phyloP scores from a whole-genome alignment of 2,888 invertebrate species.

The Neoascia interrupta region DNA sequence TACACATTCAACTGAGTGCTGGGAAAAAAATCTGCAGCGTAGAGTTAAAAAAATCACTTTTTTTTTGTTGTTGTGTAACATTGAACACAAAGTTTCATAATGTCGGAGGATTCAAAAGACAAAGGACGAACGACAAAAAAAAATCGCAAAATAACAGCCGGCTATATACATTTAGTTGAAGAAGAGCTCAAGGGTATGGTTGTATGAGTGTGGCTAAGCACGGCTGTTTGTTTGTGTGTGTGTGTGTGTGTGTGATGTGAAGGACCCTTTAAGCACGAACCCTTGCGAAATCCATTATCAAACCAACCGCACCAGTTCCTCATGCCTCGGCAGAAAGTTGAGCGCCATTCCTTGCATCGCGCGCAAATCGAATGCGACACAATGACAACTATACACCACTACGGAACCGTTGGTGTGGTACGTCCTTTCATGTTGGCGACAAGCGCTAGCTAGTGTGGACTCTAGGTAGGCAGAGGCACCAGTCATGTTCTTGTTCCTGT shows the following conservation, averaged over 20 bases:
- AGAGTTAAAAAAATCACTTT: conserved; percentile 14
- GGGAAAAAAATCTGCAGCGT: conserved; percentile 46
- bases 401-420: conserved; percentile 20
- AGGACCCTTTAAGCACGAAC: conserved; percentile 60
- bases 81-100: conserved; percentile 67
- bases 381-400: conserved; percentile 39
- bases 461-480: conserved; percentile 39
- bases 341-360: conserved; percentile 34
- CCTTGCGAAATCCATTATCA: conserved; percentile 63
- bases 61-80: conserved; percentile 33
- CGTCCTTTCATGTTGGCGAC: conserved; percentile 61
- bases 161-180: conserved; percentile 66
- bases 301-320: conserved; percentile 1
- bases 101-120: conserved; percentile 65
- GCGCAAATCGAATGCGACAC: conserved; percentile 63
- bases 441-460: conserved; percentile 59
- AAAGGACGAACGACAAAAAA: conserved; percentile 55
- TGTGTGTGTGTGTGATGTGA: conserved; percentile 40
- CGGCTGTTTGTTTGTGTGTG: conserved; percentile 5
- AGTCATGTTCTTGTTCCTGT: conserved; percentile 70
- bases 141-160: conserved; percentile 24
- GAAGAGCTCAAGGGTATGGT: conserved; percentile 61
- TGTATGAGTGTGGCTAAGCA: neutral
- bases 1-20: conserved; percentile 33
- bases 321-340: conserved; percentile 9